Percentiles rank a stretch among this genome's conserved stretches.
These are phyloP conservation scores for Nesogale talazaci DNA, from an alignment of 2,113 vertebrate genomes.

Conservation along the genomic window DNA sequence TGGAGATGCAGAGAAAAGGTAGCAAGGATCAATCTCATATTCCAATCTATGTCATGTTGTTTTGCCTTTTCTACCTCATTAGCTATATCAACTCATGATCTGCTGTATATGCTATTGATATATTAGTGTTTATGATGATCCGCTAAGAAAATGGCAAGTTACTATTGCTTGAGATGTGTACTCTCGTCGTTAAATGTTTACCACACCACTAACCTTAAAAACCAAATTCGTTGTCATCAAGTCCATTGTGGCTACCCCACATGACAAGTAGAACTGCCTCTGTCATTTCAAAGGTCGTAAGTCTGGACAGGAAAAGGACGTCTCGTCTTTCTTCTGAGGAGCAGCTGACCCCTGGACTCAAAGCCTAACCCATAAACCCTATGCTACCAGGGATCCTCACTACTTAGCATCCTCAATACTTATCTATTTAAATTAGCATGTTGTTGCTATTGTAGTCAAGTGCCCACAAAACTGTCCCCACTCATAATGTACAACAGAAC, in stretches of 20 bases:
- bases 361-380: no score
- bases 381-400: no score
- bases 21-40: neutral
- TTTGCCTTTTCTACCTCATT: neutral
- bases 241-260: no score
- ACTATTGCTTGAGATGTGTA: neutral
- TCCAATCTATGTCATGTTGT: neutral
- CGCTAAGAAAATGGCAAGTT: neutral
- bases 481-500: neutral
- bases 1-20: conserved; percentile 17
- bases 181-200: neutral
- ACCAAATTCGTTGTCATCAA: no score
- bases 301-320: no score
- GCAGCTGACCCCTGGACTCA: no score
- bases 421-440: neutral
- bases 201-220: neutral
- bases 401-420: neutral
- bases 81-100: neutral
- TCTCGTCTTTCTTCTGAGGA: no score
- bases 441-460: no score
- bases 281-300: no score
- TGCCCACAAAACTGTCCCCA: neutral
- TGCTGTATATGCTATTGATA: neutral
- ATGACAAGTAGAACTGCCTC: no score
- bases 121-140: neutral